Conservation (phyloP, 2,797 vertebrate species). For the Poecilia velifera region DNA sequence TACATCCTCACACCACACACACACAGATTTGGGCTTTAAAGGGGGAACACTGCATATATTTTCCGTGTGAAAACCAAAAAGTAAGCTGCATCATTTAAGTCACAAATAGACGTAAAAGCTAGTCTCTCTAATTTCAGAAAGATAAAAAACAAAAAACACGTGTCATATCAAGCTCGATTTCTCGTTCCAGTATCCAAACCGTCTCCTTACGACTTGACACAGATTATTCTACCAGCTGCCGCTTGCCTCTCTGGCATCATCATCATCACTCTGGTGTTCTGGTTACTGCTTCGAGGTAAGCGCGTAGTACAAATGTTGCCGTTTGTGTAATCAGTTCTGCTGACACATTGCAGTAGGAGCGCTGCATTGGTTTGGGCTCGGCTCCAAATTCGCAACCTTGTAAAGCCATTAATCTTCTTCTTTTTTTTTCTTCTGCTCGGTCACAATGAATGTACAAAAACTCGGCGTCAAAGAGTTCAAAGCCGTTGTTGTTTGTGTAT, state of each 20-base stretch:
- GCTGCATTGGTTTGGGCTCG: neutral
- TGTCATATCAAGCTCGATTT: neutral
- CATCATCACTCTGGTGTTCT: constrained; percentile 52
- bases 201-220: constrained; percentile 29
- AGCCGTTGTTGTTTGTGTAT: neutral
- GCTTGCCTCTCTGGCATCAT: constrained; percentile 54
- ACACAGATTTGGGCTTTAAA: neutral
- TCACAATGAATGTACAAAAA: neutral
- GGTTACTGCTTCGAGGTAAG: constrained; percentile 65
- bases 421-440: neutral
- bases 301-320: neutral
- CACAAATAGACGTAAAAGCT: neutral
- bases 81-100: neutral
- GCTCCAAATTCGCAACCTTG: neutral
- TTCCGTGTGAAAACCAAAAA: neutral
- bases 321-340: neutral
- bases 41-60: neutral
- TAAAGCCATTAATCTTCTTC: neutral
- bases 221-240: constrained; percentile 47
- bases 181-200: constrained; percentile 31
- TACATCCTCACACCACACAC: neutral
- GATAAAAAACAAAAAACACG: too few relatives aligned
- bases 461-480: neutral
- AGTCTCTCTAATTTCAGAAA: neutral
- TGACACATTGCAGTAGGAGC: neutral